Evolutionary conservation across 2,888 invertebrate genomes (phyloP), one percentile per base, ranked within the genome.

Genomic region (Glaucopsyche alexis): DNA sequence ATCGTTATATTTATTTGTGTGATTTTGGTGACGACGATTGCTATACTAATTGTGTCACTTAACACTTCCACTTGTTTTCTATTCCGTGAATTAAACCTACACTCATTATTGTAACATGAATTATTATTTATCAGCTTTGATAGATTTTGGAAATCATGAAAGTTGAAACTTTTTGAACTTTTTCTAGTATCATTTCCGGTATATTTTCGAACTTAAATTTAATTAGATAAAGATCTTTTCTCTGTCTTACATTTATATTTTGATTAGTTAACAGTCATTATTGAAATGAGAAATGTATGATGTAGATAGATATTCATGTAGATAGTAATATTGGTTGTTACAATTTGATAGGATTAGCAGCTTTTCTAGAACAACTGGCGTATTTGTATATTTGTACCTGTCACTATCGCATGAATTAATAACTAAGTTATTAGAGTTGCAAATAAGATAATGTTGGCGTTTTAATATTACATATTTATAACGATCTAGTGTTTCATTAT

Each of bases 381-480:
- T 67, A 45, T 67, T 47, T 69, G 69, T 49, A 69, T 69, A 49
- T 49, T 69, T 69, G 69, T 69, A 69, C 69, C 69, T 69, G 69
- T 69, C 47, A 69, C 47, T 49, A 47, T 69, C 69, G 69, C 69
- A 69, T 69, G 69, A 47, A 69, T 47, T 69, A 49, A 69, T 29
- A 19, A 29, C 29, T 69, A 49, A 69, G 69, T 16, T 47, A 47
- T 45, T 69, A 69, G 45, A 69, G 49, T 69, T 69, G 49, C 49
- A 69, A 29, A 49, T 69, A 69, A 69, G 69, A 49, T 49, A 67
- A 72, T 72, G 72, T 72, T 72, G 52, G 49, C 65, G 66, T 72
- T 72, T 72, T 72, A 72, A 71, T 81, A 87, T 82, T 86, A 86
- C 83, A 87, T 79, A 81, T 83, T 87, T 85, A 86, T 83, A 84